Conservation (phyloP, 2,113 vertebrate species). For the Cyphomyrus discorhynchus region DNA sequence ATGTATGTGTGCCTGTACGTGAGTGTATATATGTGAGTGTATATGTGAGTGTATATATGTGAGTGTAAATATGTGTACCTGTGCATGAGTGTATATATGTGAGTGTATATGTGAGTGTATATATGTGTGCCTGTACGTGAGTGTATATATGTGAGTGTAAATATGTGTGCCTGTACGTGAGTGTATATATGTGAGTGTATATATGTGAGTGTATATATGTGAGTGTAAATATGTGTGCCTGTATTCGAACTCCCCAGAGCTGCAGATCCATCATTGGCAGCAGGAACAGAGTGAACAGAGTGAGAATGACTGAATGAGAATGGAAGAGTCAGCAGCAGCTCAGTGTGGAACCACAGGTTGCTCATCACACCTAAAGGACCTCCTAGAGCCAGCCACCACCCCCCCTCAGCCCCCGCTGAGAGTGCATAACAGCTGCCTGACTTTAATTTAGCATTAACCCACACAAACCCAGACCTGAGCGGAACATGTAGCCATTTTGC, state of each 20-base stretch:
- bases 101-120: not conserved
- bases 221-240: not conserved
- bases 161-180: not conserved
- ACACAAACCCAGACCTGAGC: not conserved
- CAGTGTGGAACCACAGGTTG: not conserved
- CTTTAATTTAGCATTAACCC: not conserved
- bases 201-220: not conserved
- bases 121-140: not conserved
- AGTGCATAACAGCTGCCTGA: not conserved
- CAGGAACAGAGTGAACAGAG: not conserved
- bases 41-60: not conserved
- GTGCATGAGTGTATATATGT: not conserved
- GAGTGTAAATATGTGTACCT: not conserved
- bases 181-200: not conserved
- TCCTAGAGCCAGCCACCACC: not conserved
- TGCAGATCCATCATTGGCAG: not conserved
- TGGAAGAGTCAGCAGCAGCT: not conserved
- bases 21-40: not conserved
- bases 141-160: not conserved
- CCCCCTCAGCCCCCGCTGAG: not conserved
- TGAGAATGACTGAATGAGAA: not conserved
- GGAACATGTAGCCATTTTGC: not conserved
- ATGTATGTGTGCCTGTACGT: not conserved
- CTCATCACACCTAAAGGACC: not conserved
- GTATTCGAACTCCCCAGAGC: not conserved